A percentile compares a stretch with the other conserved stretches of the same genome.
phyloP scores from a whole-genome alignment of 2,888 invertebrate species.

The Himalopsyche kuldschensis region DNA sequence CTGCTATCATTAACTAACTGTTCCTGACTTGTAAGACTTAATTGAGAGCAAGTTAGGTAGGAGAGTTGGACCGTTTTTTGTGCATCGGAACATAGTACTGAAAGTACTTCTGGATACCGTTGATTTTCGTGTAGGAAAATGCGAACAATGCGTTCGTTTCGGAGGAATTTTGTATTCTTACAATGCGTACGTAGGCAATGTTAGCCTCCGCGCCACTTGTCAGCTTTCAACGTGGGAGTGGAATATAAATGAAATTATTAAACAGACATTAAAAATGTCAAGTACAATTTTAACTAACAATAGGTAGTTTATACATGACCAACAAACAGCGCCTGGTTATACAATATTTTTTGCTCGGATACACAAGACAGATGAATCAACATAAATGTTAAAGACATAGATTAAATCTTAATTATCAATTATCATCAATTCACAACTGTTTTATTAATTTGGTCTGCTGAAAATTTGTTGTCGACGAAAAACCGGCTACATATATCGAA shows the following conservation, averaged over 20 bases:
- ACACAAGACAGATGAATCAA: no score
- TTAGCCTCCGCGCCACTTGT: background rate
- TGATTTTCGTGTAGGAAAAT: constrained; percentile 1
- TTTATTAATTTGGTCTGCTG: no score
- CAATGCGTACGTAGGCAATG: background rate
- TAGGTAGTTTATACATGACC: no score
- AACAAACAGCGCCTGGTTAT: no score
- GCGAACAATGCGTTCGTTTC: background rate
- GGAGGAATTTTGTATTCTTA: background rate
- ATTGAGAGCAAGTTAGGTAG: background rate
- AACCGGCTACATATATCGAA: no score
- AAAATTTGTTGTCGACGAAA: no score
- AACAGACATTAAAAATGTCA: no score
- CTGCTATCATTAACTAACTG: background rate
- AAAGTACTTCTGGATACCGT: background rate
- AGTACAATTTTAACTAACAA: no score
- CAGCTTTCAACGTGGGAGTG: background rate
- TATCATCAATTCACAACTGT: no score
- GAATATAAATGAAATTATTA: background rate
- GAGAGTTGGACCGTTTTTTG: background rate
- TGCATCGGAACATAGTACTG: background rate
- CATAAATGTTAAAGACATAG: no score
- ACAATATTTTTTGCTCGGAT: no score
- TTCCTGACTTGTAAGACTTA: background rate
- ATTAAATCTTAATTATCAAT: no score